Conservation (phyloP, 2,113 vertebrate genomes). For the Channa argus region DNA sequence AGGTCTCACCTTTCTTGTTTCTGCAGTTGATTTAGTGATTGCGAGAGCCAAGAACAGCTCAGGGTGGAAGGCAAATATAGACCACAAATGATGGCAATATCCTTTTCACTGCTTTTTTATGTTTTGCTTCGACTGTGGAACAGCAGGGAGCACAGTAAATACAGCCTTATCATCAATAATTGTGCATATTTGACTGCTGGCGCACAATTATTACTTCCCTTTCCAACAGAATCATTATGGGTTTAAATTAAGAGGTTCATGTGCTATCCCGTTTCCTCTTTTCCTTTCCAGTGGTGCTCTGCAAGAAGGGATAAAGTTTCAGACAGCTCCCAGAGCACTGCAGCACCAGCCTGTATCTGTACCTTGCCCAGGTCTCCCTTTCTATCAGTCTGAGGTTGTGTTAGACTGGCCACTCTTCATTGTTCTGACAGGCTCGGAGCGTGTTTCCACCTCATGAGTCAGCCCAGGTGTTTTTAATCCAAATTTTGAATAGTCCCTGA, state of each 20-base stretch:
- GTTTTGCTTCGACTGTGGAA: background rate
- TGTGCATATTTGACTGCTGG: slow-evolving; percentile 17
- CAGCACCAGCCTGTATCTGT: slow-evolving; percentile 36
- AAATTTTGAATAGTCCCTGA: slow-evolving; percentile 68
- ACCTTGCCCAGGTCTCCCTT: slow-evolving; percentile 58
- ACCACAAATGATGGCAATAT: slow-evolving; percentile 71
- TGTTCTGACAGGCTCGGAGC: slow-evolving; percentile 69
- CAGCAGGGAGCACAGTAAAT: slow-evolving; percentile 42
- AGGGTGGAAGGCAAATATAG: slow-evolving; percentile 63
- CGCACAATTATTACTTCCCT: slow-evolving; percentile 9
- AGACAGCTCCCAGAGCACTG: slow-evolving; percentile 41
- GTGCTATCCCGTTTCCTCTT: slow-evolving; percentile 13
- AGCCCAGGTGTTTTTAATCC: slow-evolving; percentile 82
- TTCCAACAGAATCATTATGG: slow-evolving; percentile 34
- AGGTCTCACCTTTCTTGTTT: slow-evolving; percentile 73
- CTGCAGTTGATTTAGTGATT: slow-evolving; percentile 65
- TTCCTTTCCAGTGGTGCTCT: slow-evolving; percentile 35
- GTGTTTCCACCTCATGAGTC: slow-evolving; percentile 77
- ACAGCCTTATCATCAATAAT: slow-evolving; percentile 26
- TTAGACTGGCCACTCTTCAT: slow-evolving; percentile 53
- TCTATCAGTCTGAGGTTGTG: slow-evolving; percentile 66
- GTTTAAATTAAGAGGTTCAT: slow-evolving; percentile 35
- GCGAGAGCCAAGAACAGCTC: slow-evolving; percentile 68
- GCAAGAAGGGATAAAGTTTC: slow-evolving; percentile 52
- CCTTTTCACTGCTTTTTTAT: slow-evolving; percentile 29